Evolutionary conservation across 2,113 vertebrate genomes (phyloP), one percentile per base, ranked within the genome.

Genomic region (Cochlearius cochlearius): DNA sequence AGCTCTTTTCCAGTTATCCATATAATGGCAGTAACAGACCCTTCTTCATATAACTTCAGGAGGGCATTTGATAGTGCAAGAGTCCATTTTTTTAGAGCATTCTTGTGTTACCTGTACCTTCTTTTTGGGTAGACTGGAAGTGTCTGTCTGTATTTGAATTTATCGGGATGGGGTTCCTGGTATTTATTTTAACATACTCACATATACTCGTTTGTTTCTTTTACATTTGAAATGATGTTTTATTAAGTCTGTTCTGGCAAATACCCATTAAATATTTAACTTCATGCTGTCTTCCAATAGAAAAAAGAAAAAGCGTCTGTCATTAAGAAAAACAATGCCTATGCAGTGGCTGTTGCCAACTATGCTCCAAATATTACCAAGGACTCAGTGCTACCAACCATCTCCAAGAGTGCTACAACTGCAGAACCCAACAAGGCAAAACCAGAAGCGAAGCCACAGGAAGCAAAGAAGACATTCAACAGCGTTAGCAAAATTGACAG

Each of bases 401-500:
- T 99, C 72, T 99, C 99, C 95, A 99, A 99, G 98, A 99, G 99
- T 4, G 99, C 99, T 15, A 97, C 98, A 12, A 97, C 98, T 1
- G 88, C 96, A 22, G 99, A 99, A 67, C 98, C 98, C 52, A 98
- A 98, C 98, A 99, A 99, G 96, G 97, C 98, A 97, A 99, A 99
- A 97, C 98, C 98, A 2, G 99, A 99, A 38, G 98, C 98, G 2
- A 99, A 99, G 96, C 98, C 98, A 38, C 98, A 98, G 0, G 99
- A 99, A 77, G 98, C 97, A 95, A 99, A 99, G 99, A 99, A 99
- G 98, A 99, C 99, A 25, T 99, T 99, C 98, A 99, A 99, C 98
- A 99, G 99, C 25, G 99, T 99, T 75, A 99, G 99, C 98, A 99
- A 99, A 98, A 99, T 99, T 89, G 99, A 99, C 98, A 98, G 99